These are phyloP conservation scores for Sciurus carolinensis DNA, from an alignment of 2,797 vertebrate genomes.

Conservation along the genomic window DNA sequence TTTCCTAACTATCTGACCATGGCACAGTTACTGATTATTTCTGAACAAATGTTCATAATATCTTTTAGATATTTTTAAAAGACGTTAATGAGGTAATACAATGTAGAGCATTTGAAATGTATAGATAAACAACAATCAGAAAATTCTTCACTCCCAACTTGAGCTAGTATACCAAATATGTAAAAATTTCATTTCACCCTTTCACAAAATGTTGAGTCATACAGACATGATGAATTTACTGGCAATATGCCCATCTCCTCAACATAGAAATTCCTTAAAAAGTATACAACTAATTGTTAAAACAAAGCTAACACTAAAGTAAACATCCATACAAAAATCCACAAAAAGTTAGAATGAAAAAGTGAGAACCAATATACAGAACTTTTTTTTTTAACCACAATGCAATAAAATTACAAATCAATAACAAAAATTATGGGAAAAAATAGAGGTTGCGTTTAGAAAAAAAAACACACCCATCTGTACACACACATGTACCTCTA, in stretches of 20 bases:
- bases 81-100: neutral
- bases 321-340: constrained; percentile 18
- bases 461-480: neutral
- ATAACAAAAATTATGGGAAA: neutral
- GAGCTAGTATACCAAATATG: neutral
- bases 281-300: neutral
- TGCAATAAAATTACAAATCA: constrained; percentile 7
- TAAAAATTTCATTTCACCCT: neutral
- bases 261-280: neutral
- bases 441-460: neutral
- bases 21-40: neutral
- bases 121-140: neutral
- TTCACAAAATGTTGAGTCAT: neutral
- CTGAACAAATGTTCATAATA: neutral
- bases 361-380: neutral
- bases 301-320: constrained; percentile 34
- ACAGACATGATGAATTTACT: neutral
- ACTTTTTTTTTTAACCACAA: neutral
- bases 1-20: neutral
- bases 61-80: neutral
- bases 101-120: neutral
- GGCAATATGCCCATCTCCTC: neutral
- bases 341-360: neutral
- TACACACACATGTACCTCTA: neutral
- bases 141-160: neutral